Percentiles rank a stretch among this genome's conserved stretches.
These are phyloP conservation scores for Rousettus leschenaultii DNA, from an alignment of 2,113 vertebrate genomes.

Conservation along the genomic window DNA sequence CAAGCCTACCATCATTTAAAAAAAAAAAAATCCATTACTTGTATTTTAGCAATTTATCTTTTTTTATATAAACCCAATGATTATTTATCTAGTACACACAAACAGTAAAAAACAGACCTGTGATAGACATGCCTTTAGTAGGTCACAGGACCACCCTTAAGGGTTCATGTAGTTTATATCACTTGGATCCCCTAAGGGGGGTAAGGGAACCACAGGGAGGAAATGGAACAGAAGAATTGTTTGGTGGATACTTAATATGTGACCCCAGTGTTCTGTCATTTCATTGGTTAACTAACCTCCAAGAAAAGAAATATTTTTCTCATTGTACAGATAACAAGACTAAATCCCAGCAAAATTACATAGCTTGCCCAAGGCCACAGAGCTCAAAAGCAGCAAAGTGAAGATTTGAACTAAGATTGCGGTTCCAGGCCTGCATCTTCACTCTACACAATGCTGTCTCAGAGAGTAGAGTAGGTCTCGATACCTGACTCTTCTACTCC, in stretches of 20 bases:
- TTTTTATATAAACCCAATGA: background rate
- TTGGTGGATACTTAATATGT: background rate
- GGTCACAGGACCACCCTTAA: background rate
- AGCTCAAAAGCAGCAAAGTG: background rate
- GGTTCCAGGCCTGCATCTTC: background rate
- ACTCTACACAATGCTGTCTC: background rate
- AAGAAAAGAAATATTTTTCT: background rate
- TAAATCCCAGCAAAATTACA: background rate
- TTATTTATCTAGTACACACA: background rate
- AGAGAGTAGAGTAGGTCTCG: background rate
- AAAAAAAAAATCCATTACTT: background rate
- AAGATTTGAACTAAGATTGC: background rate
- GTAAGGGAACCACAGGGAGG: background rate
- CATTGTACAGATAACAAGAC: background rate
- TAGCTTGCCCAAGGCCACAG: background rate
- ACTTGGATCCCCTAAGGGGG: background rate
- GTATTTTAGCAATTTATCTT: background rate
- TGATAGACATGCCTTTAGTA: background rate
- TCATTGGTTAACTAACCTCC: background rate
- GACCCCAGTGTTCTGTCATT: background rate
- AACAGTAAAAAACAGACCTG: background rate
- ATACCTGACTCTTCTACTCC: background rate
- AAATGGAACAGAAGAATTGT: background rate
- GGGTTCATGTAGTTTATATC: background rate
- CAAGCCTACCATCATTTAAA: background rate